Base-by-base conservation (phyloP, 2,888 invertebrate genomes). In the Zygothrica quintamaculata region DNA sequence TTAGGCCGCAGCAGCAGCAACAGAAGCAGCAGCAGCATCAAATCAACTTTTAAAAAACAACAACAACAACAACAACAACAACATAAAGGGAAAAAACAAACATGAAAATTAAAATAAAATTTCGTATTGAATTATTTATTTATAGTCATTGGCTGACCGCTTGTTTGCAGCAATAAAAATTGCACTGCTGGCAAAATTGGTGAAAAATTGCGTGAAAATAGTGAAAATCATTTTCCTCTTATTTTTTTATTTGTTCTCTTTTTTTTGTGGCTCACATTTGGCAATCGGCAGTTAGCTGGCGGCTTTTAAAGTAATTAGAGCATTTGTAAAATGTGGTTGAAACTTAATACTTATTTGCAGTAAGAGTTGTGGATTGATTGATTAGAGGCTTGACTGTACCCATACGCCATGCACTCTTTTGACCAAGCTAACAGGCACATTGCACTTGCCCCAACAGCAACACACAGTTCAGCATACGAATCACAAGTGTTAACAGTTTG, bases 251-350 rank as follows among this genome's bases (percentile, higher is more conserved):
- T n/a, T n/a, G 5, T 6, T 8, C 9, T 25, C 8, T 13, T 8
- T 1, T 2, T 13, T 37, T 25, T 61, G 74, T 6, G 65, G 74
- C 65, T 29, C 13, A 33, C 48, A 37, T 18, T 7, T 9, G 16
- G 47, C 26, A 50, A 51, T 58, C 39, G 58, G 71, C 26, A 50
- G 47, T 58, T 36, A 53, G 71, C 31, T 40, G 65, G 70, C 84
- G 81, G 81, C 75, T 77, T 77, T 71, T 84, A 73, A 82, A 81
- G 85, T 81, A 82, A 81, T 85, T 85, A 85, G 68, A 64, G 62
- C 55, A 65, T 72, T 81, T 78, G 62, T 40, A 65, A 60, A 62
- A 48, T 69, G 74, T 51, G 72, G 74, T 66, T 58, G 39, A 65
- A n/a, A 65, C 66, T 55, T 62, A 68, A 77, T 77, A 47, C 73